phyloP scores from a whole-genome alignment of 2,888 invertebrate species.

The Steinernema hermaphroditum region DNA sequence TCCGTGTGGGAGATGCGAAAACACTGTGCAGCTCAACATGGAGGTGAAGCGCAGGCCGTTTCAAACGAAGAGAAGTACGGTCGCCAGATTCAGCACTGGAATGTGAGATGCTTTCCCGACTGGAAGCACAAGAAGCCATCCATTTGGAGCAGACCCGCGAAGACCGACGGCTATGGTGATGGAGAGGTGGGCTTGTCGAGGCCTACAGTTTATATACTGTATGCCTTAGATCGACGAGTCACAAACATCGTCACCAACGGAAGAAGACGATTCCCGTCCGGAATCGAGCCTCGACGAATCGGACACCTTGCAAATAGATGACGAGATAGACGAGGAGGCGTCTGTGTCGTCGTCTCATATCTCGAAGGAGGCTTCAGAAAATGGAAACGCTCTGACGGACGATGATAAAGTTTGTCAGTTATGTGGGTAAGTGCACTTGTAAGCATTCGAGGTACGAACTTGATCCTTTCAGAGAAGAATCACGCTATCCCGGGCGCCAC shows the following conservation, averaged over 20 bases:
- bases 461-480: constrained; percentile 40
- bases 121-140: constrained; percentile 44
- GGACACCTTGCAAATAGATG: neutral
- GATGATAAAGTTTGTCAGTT: constrained; percentile 52
- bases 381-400: neutral
- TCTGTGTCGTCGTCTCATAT: neutral
- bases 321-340: constrained; percentile 11
- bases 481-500: constrained; percentile 51
- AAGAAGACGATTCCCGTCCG: neutral
- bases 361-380: neutral
- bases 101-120: constrained; percentile 47
- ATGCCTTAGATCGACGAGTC: neutral
- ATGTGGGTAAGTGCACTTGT: constrained; percentile 46
- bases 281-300: constrained; percentile 34
- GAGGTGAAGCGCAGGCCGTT: constrained; percentile 39
- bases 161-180: neutral
- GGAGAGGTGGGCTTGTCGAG: neutral
- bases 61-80: constrained; percentile 50
- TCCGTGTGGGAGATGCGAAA: constrained; percentile 48
- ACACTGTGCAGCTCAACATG: constrained; percentile 44
- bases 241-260: neutral
- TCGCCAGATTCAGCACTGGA: constrained; percentile 46
- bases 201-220: no score
- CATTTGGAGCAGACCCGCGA: constrained; percentile 32
- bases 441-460: no score